Base-by-base conservation (phyloP, 2,888 invertebrate genomes). In the Lepidonotus clava region DNA sequence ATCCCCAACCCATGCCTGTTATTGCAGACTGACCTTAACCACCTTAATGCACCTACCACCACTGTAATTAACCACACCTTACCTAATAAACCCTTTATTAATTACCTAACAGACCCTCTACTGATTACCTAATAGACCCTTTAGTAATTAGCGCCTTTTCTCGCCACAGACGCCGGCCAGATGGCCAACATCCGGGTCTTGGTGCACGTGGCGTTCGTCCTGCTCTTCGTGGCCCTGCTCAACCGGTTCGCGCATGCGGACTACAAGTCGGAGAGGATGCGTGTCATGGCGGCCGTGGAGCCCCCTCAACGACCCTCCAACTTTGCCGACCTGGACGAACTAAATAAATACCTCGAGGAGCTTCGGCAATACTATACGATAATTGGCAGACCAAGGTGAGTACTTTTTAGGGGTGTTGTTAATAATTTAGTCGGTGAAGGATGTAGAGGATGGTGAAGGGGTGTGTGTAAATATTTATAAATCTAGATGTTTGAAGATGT, bases 371-470 rank as follows among this genome's bases (percentile, higher is more conserved):
- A 88, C 87, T 89, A 89, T 56, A 87, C 88, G n/a, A 86, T 89
- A 34, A 61, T 89, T 5, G 88, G 89, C 67, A 67, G 89, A 85
- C 89, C 89, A 18, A 85, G 89, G 89, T 89, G n/a, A 40, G 88
- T 46, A 24, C 21, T 18, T 46, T 51, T n/a, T n/a, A n/a, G n/a
- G n/a, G n/a, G n/a, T n/a, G n/a, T n/a, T n/a, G n/a, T n/a, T n/a
- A n/a, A n/a, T n/a, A n/a, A n/a, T n/a, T n/a, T n/a, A n/a, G n/a
- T n/a, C n/a, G n/a, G n/a, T n/a, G n/a, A n/a, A n/a, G n/a, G n/a
- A n/a, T n/a, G n/a, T n/a, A n/a, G n/a, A n/a, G n/a, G n/a, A n/a
- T n/a, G n/a, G n/a, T n/a, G n/a, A n/a, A n/a, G n/a, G n/a, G n/a
- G n/a, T n/a, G n/a, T n/a, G n/a, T n/a, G n/a, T n/a, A n/a, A n/a